Percentiles rank a stretch among this genome's conserved stretches.
These are phyloP conservation scores for Phoebastria nigripes DNA, from an alignment of 2,797 vertebrate species.

Conservation along the genomic window DNA sequence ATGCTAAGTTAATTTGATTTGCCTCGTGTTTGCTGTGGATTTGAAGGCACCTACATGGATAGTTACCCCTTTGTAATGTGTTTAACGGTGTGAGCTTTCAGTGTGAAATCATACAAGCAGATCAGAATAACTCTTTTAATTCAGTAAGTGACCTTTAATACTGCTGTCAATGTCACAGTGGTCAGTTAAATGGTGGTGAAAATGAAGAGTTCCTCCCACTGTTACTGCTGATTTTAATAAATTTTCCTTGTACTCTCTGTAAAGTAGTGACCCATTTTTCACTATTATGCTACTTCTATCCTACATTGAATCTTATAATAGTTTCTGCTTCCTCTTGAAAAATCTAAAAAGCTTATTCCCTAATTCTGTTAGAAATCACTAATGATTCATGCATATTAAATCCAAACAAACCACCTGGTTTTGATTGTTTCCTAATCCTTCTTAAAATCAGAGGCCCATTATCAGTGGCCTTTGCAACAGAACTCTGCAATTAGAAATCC, in stretches of 20 bases:
- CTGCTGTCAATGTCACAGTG: neutral
- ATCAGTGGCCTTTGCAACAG: neutral
- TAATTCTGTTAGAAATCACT: constrained; percentile 15
- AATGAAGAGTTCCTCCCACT: neutral
- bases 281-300: neutral
- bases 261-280: constrained; percentile 5
- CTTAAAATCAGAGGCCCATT: constrained; percentile 25
- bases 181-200: neutral
- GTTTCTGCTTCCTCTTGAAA: constrained; percentile 19
- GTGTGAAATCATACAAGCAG: neutral
- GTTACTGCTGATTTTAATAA: neutral
- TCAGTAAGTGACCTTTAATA: neutral
- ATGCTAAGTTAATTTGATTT: neutral
- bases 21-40: neutral
- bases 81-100: neutral
- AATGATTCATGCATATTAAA: constrained; percentile 28
- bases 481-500: constrained; percentile 43
- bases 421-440: constrained; percentile 41
- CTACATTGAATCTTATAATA: neutral
- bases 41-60: neutral
- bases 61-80: neutral
- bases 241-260: neutral
- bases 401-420: constrained; percentile 44
- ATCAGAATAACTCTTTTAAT: neutral
- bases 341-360: constrained; percentile 11